phyloP scores from a whole-genome alignment of 23 tunicate genomes.

The Corella eumyota region DNA sequence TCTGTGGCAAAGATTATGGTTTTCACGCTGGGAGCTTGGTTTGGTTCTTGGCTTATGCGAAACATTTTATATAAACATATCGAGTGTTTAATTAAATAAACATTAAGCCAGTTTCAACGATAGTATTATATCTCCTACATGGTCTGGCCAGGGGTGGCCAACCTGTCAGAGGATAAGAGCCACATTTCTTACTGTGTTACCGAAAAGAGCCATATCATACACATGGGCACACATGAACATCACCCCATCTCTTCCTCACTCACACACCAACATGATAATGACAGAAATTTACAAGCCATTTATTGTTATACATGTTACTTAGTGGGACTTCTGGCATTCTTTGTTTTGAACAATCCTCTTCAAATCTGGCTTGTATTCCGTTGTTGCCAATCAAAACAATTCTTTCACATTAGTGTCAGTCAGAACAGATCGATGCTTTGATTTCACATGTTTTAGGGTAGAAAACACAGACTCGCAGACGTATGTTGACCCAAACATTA shows the following conservation, averaged over 20 bases:
- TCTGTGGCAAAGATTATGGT: too few species aligned
- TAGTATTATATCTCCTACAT: too few species aligned
- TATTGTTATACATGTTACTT: constrained; percentile 17
- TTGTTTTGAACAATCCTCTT: constrained; percentile 45
- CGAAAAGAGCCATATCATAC: not conserved
- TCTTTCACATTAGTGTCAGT: too few species aligned
- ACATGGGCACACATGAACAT: too few species aligned
- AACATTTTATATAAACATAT: too few species aligned
- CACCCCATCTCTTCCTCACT: too few species aligned
- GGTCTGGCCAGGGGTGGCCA: constrained; percentile 5
- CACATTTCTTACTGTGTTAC: not conserved
- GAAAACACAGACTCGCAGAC: constrained; percentile 41
- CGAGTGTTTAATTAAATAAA: too few species aligned
- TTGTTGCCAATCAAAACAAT: constrained; percentile 49
- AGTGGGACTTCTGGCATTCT: constrained; percentile 39
- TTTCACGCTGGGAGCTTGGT: too few species aligned
- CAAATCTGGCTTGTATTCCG: constrained; percentile 49
- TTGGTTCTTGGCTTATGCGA: too few species aligned
- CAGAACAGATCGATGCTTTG: too few species aligned
- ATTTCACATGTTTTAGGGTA: constrained; percentile 21
- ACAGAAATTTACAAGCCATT: constrained; percentile 29
- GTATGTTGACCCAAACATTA: constrained; percentile 40
- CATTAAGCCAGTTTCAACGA: too few species aligned
- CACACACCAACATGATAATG: too few species aligned
- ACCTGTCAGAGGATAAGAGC: not conserved